phyloP scores from a whole-genome alignment of 2,113 vertebrate species.

The Notothenia rossii region DNA sequence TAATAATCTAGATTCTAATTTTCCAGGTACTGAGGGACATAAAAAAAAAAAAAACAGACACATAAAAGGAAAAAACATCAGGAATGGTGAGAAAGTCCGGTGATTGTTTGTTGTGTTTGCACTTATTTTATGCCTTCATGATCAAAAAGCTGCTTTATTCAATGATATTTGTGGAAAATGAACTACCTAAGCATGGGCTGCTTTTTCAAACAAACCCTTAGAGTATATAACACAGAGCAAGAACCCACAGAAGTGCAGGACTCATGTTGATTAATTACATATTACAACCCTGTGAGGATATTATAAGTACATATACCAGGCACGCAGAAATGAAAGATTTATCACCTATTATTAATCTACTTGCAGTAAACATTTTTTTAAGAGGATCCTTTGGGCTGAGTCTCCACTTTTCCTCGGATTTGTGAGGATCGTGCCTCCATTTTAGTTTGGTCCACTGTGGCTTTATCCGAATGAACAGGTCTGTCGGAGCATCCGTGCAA shows the following conservation, averaged over 20 bases:
- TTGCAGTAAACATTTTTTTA: conserved; percentile 66
- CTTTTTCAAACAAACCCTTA: conserved; percentile 6
- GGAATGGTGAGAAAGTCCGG: conserved; percentile 18
- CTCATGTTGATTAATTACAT: conserved; percentile 64
- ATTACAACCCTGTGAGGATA: conserved; percentile 67
- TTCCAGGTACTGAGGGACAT: not conserved
- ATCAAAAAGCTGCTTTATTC: conserved; percentile 15
- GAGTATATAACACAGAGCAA: conserved; percentile 53
- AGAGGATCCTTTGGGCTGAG: conserved; percentile 62
- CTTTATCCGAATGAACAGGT: conserved; percentile 45
- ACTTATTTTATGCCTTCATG: conserved; percentile 22
- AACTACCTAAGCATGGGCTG: conserved; percentile 2
- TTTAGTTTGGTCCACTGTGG: conserved; percentile 73
- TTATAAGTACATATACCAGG: conserved; percentile 63
- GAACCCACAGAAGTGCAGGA: conserved; percentile 63
- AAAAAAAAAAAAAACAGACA: not conserved
- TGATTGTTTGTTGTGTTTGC: conserved; percentile 7
- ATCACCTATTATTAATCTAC: conserved; percentile 68
- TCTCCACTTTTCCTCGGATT: conserved; percentile 56
- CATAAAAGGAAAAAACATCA: conserved; percentile 6
- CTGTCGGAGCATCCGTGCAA: conserved; percentile 56
- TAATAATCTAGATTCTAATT: conserved; percentile 10
- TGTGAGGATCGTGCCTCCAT: conserved; percentile 38
- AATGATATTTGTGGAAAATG: not conserved
- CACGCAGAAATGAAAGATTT: conserved; percentile 68